Conservation (phyloP, 2,797 vertebrate species). For the Parauchenoglanis punctatus region DNA sequence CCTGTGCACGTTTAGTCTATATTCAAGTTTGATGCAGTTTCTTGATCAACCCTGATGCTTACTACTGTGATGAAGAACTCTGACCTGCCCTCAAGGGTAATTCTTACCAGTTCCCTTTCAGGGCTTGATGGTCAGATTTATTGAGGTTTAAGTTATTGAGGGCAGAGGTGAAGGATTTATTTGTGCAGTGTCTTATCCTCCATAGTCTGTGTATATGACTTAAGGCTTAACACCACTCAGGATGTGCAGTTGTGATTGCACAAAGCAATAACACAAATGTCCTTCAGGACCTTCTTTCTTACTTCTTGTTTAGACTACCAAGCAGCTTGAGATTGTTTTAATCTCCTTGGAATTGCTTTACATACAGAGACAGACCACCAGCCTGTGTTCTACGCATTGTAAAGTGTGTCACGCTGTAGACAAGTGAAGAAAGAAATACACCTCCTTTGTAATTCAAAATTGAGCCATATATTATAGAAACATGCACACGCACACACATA, state of each 20-base stretch:
- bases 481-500: background rate
- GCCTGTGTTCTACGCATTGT: background rate
- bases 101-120: background rate
- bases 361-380: background rate
- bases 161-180: slow-evolving; percentile 32
- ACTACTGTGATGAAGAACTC: background rate
- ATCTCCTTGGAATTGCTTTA: slow-evolving; percentile 15
- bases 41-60: background rate
- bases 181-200: slow-evolving; percentile 23
- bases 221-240: slow-evolving; percentile 19
- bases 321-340: slow-evolving; percentile 12
- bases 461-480: background rate
- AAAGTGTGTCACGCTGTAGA: background rate
- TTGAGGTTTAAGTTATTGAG: slow-evolving; percentile 24
- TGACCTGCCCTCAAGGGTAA: background rate
- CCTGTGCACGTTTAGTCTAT: background rate
- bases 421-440: slow-evolving; percentile 13
- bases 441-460: slow-evolving; percentile 9
- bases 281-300: slow-evolving; percentile 11
- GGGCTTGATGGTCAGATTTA: slow-evolving; percentile 22
- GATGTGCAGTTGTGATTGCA: slow-evolving; percentile 13
- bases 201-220: slow-evolving; percentile 12
- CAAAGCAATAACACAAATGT: slow-evolving; percentile 9
- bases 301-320: background rate
- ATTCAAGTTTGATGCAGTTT: background rate